A percentile compares a stretch with the other conserved stretches of the same genome.
Conservation (phyloP, 2,113 vertebrate species). For the Psammodynastes pulverulentus region DNA sequence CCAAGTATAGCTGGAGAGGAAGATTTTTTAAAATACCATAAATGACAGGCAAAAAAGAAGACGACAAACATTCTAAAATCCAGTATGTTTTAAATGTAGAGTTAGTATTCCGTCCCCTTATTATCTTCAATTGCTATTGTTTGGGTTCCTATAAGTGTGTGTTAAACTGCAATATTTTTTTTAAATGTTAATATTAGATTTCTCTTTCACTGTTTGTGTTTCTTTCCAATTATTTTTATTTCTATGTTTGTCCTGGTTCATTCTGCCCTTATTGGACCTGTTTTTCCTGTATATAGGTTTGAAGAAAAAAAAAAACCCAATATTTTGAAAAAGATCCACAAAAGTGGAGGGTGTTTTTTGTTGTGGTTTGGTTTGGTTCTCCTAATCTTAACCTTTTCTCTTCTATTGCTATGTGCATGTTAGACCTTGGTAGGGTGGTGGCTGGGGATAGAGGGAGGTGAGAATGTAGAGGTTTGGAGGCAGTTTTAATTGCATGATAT, state of each 20-base stretch:
- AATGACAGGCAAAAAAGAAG: slow-evolving; percentile 63
- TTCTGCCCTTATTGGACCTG: slow-evolving; percentile 57
- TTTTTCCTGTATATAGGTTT: slow-evolving; percentile 86
- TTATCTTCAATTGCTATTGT: slow-evolving; percentile 87
- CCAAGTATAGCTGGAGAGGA: slow-evolving; percentile 73
- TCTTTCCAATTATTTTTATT: neutral
- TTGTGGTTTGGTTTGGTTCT: slow-evolving; percentile 61
- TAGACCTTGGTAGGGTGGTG: slow-evolving; percentile 70
- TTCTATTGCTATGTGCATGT: slow-evolving; percentile 93
- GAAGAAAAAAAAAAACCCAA: slow-evolving; percentile 34
- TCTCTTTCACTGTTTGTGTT: slow-evolving; percentile 9
- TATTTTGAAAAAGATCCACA: slow-evolving; percentile 58
- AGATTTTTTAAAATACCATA: slow-evolving; percentile 62
- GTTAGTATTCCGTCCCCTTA: slow-evolving; percentile 80
- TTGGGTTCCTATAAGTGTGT: slow-evolving; percentile 84
- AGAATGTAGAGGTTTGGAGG: slow-evolving; percentile 61
- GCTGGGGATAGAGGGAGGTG: slow-evolving; percentile 61
- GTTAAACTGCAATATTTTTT: slow-evolving; percentile 72
- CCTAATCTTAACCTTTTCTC: slow-evolving; percentile 78
- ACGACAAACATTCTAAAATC: slow-evolving; percentile 65
- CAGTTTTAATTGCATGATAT: slow-evolving; percentile 71
- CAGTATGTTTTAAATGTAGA: slow-evolving; percentile 91
- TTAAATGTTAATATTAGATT: slow-evolving; percentile 60
- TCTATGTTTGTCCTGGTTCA: slow-evolving; percentile 52
- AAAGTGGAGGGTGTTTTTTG: slow-evolving; percentile 65